phyloP scores from a whole-genome alignment of 2,888 invertebrate species.

The Spisula subtruncata region DNA sequence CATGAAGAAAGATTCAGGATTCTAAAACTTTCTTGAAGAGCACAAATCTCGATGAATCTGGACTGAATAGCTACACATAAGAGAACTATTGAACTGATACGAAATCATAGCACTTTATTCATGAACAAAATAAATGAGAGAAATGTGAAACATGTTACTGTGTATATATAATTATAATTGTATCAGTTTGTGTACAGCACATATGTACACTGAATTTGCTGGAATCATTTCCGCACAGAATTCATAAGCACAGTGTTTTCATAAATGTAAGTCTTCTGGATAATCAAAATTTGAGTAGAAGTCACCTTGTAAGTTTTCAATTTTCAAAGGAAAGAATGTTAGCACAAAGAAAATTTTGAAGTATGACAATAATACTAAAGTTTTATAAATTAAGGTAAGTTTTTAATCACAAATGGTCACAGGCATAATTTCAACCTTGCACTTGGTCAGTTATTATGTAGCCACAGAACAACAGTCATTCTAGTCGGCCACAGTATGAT shows the following conservation, averaged over 20 bases:
- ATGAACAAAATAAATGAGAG: conserved; percentile 28
- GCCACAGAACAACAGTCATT: background rate
- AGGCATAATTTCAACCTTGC: too few relatives aligned
- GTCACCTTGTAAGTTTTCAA: background rate
- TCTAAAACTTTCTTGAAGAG: background rate
- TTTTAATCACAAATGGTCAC: too few relatives aligned
- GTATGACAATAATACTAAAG: too few relatives aligned
- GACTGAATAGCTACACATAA: too few relatives aligned
- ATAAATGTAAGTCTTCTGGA: background rate
- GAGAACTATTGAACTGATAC: background rate
- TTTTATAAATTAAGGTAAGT: too few relatives aligned
- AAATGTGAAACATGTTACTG: background rate
- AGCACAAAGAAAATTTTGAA: background rate
- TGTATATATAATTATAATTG: background rate
- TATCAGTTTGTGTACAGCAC: background rate
- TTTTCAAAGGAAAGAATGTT: background rate
- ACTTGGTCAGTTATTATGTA: too few relatives aligned
- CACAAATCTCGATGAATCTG: background rate
- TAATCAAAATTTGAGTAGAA: background rate
- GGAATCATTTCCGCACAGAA: background rate
- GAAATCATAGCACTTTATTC: conserved; percentile 29
- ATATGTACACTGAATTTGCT: background rate
- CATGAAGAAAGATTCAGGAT: background rate
- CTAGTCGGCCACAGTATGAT: background rate
- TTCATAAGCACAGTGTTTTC: background rate